A percentile compares a stretch with the other conserved stretches of the same genome.
phyloP scores from a whole-genome alignment of 2,113 vertebrate species.

The Cariama cristata region DNA sequence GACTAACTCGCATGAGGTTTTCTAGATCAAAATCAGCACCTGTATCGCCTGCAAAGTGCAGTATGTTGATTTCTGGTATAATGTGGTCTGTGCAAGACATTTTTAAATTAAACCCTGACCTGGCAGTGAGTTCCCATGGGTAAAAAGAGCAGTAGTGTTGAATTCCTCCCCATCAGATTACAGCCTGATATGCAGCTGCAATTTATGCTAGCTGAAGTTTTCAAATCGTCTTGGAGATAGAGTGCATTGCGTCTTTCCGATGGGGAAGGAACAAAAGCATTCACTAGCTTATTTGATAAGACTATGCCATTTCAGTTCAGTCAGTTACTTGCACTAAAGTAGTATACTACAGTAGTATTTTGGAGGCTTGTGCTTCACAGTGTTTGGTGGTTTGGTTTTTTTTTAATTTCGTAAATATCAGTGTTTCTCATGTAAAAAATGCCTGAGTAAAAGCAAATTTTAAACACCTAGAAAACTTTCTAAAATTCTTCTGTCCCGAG shows the following conservation, averaged over 20 bases:
- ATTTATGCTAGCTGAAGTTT: background rate
- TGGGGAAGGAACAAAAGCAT: background rate
- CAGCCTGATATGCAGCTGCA: slow-evolving; percentile 7
- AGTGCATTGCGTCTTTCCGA: rapidly evolving
- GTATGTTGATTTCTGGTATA: background rate
- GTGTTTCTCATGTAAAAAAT: background rate
- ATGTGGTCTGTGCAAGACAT: background rate
- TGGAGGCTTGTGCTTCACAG: background rate
- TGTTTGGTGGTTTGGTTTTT: background rate
- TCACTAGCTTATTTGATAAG: background rate
- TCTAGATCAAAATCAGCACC: background rate
- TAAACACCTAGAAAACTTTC: background rate
- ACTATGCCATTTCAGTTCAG: background rate
- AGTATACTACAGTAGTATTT: background rate
- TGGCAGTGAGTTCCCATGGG: background rate
- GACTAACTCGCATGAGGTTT: background rate
- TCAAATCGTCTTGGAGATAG: background rate
- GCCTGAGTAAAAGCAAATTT: background rate
- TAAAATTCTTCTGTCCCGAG: background rate
- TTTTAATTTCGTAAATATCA: background rate
- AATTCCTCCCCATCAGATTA: slow-evolving; percentile 17
- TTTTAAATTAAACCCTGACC: background rate
- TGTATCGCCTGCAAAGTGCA: background rate
- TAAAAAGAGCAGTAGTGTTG: background rate
- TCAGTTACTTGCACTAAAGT: background rate